These are phyloP conservation scores for Poecilia wingei DNA, from an alignment of 2,797 vertebrate species.

Conservation along the genomic window DNA sequence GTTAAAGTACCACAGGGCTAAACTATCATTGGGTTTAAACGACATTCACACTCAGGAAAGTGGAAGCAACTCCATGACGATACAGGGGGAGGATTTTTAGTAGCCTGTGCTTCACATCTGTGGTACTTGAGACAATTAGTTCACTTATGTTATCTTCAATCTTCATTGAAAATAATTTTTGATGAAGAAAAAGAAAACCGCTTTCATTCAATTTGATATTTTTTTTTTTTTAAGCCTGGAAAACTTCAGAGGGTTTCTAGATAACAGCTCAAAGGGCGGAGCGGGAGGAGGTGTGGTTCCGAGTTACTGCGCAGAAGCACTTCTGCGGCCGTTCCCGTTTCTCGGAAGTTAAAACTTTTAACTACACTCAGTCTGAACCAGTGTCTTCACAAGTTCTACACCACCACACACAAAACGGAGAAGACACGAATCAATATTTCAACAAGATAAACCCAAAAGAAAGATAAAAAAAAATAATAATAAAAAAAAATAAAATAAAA, in stretches of 20 bases:
- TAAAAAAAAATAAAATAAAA: constrained; percentile 60
- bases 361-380: constrained; percentile 56
- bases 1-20: constrained; percentile 17
- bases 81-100: constrained; percentile 31
- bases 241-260: constrained; percentile 15
- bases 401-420: constrained; percentile 44
- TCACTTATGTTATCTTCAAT: constrained; percentile 23
- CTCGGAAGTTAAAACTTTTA: constrained; percentile 53
- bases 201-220: constrained; percentile 14
- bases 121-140: constrained; percentile 5
- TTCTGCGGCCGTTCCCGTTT: constrained; percentile 39
- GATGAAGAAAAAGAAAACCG: constrained; percentile 15
- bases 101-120: constrained; percentile 66
- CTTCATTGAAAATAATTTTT: constrained; percentile 3
- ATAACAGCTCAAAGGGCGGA: constrained; percentile 12
- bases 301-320: constrained; percentile 12
- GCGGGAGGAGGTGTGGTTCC: constrained; percentile 1
- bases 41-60: constrained; percentile 33
- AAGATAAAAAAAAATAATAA: constrained; percentile 29
- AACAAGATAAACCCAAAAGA: constrained; percentile 66
- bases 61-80: constrained; percentile 44
- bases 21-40: constrained; percentile 27
- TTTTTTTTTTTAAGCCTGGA: constrained; percentile 39
- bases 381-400: constrained; percentile 59
- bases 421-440: constrained; percentile 62